Evolutionary conservation across 2,888 invertebrate species (phyloP), one percentile per base, ranked within the genome.

Genomic region (Aphrophora alni): DNA sequence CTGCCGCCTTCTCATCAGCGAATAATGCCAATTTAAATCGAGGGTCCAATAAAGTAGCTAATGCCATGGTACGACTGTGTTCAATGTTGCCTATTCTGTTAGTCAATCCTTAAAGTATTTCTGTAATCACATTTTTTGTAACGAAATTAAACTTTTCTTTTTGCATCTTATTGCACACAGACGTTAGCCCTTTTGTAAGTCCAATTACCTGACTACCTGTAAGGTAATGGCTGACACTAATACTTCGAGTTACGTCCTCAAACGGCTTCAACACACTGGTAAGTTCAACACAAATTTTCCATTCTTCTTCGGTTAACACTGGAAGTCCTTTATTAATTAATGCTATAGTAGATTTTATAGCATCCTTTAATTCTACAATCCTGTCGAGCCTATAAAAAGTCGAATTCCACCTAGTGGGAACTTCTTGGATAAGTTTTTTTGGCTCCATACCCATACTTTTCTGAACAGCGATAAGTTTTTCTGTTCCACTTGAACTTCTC

Each of bases 361-460:
- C 68, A 68, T 68, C 68, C 68, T 68, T n/a, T 24, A 68, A 68
- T 21, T 68, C 68, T 21, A 21, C 24, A 21, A 68, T 24, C 10
- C 68, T 68, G 5, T n/a, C 68, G n/a, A 68, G 68, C 68, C 3
- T 68, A 68, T 68, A 68, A 3, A 21, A 68, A 68, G 68, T 68
- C 21, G 68, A 68, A 68, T 68, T 68, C 68, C 68, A 4, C 68
- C 68, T 68, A 10, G 68, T 68, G 24, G 68, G 21, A 21, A 68
- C 68, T 75, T 38, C 51, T 68, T 75, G 44, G 26, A 75, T 38
- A 33, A 75, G 38, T 75, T 75, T 75, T 38, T 75, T 75, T 7
- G 75, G 75, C 25, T 75, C 51, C 38, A 28, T 12, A 24, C 75
- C 75, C 17, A 44, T 26, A 38, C 38, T 33, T 38, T 44, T 75